Conservation (phyloP, 1,140 invertebrate species). For the Matsumurasca onukii region DNA sequence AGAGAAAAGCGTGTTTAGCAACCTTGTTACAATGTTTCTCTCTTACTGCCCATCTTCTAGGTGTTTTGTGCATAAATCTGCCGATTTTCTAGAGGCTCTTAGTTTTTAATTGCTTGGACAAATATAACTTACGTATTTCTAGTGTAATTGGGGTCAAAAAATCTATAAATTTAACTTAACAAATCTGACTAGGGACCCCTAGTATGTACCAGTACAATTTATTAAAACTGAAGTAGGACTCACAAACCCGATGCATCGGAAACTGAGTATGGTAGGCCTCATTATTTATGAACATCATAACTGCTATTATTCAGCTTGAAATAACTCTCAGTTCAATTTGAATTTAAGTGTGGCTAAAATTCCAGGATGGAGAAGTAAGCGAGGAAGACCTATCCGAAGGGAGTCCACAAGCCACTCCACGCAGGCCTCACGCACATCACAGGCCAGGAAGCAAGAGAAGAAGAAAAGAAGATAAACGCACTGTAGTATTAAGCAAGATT, state of each 20-base stretch:
- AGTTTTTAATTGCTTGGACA: background rate
- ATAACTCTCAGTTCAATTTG: too few species aligned
- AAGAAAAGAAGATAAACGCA: slow-evolving; percentile 54
- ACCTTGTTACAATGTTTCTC: too few species aligned
- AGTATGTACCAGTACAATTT: background rate
- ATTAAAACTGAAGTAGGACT: too few species aligned
- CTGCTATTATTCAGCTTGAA: too few species aligned
- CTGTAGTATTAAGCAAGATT: too few species aligned
- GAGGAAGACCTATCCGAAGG: slow-evolving; percentile 58
- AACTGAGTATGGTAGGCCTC: background rate
- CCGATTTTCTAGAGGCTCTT: too few species aligned
- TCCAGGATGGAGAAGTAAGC: slow-evolving; percentile 49
- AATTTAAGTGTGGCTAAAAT: slow-evolving; percentile 1
- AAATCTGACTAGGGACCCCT: background rate
- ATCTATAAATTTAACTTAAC: background rate
- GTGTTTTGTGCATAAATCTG: too few species aligned
- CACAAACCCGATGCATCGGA: too few species aligned
- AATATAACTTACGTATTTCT: too few species aligned
- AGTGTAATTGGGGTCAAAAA: background rate
- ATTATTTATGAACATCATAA: too few species aligned
- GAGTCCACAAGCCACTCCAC: slow-evolving; percentile 56
- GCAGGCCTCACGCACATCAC: slow-evolving; percentile 52
- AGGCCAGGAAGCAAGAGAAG: slow-evolving; percentile 54
- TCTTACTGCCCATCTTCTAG: too few species aligned
- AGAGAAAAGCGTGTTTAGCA: too few species aligned